Conservation (phyloP, 1,140 invertebrate species). For the Drosophila saltans region DNA sequence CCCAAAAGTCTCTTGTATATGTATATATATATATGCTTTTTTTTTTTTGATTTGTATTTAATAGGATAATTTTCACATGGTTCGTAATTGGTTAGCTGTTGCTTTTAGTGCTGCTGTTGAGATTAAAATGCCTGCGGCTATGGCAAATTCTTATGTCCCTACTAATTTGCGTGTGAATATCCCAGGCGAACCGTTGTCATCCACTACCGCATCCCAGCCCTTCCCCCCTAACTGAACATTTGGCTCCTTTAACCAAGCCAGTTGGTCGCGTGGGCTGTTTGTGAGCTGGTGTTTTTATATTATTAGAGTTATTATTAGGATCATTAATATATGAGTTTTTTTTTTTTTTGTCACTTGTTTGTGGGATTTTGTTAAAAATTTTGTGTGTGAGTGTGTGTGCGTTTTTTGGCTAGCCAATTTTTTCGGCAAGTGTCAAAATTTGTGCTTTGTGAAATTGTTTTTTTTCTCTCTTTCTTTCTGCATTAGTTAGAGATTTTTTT, state of each 20-base stretch:
- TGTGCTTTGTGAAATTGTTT: constrained; percentile 58
- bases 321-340: constrained; percentile 66
- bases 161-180: constrained; percentile 82
- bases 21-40: background rate
- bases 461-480: background rate
- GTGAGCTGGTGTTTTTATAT: constrained; percentile 72
- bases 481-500: constrained; percentile 8
- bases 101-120: constrained; percentile 36
- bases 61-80: constrained; percentile 83
- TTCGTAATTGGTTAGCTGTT: constrained; percentile 67
- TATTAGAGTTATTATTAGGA: constrained; percentile 80
- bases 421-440: constrained; percentile 63
- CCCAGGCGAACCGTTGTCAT: constrained; percentile 19
- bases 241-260: constrained; percentile 26
- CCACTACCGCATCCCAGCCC: background rate
- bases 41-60: constrained; percentile 76
- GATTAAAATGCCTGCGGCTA: constrained; percentile 57
- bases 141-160: constrained; percentile 78
- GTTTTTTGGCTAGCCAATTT: constrained; percentile 29
- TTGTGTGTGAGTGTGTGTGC: too few relatives aligned
- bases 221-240: background rate
- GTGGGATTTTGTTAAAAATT: constrained; percentile 43
- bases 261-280: constrained; percentile 43
- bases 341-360: constrained; percentile 72
- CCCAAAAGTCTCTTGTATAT: background rate